Conservation (phyloP, 1,140 invertebrate genomes). For the Tetramorium parvispinum region DNA sequence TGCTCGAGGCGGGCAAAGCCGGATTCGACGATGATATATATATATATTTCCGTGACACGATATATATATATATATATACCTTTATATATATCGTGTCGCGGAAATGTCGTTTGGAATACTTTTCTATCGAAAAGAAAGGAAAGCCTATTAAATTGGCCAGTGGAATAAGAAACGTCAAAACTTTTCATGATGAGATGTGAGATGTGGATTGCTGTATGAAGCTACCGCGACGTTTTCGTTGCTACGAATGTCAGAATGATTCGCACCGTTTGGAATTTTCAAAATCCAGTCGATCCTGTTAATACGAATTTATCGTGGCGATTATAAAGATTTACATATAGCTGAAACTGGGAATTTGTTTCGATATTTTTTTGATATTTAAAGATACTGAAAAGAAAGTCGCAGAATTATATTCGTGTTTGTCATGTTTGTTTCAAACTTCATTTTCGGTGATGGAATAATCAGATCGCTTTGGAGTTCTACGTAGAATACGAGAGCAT, state of each 20-base stretch:
- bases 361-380: background rate
- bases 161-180: conserved; percentile 29
- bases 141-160: conserved; percentile 42
- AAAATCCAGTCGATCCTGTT: background rate
- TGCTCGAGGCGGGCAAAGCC: conserved; percentile 20
- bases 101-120: conserved; percentile 52
- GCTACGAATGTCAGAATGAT: conserved; percentile 13
- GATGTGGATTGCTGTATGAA: background rate
- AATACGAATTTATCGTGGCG: conserved; percentile 26
- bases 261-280: conserved; percentile 33
- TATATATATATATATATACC: too few relatives aligned
- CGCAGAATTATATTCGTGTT: background rate
- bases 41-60: background rate
- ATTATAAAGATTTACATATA: conserved; percentile 33
- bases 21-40: conserved; percentile 29
- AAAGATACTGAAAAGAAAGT: conserved; percentile 8
- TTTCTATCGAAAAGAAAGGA: background rate
- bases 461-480: background rate
- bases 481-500: background rate
- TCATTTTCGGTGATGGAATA: conserved; percentile 23
- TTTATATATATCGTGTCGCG: conserved; percentile 16
- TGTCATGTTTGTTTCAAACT: conserved; percentile 19
- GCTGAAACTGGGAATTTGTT: background rate
- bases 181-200: conserved; percentile 5
- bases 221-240: background rate